Evolutionary conservation across 2,888 invertebrate species (phyloP).

Genomic region (Synergus japonicus): DNA sequence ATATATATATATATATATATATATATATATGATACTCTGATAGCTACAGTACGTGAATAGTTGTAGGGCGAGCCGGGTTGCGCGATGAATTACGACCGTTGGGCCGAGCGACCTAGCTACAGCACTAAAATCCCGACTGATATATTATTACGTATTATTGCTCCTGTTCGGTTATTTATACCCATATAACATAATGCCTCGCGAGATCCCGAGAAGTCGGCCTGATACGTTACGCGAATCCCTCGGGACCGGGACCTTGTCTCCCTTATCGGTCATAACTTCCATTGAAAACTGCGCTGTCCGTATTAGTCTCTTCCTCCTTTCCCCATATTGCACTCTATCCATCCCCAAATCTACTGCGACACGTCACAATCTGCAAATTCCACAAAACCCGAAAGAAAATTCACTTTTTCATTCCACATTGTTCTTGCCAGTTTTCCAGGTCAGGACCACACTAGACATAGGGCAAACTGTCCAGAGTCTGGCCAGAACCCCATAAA

Average conservation of each 20-base stretch:
- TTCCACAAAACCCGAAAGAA: conserved; percentile 8
- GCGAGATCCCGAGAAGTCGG: conserved; percentile 72
- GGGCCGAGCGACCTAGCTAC: conserved; percentile 73
- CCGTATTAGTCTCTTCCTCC: conserved; percentile 48
- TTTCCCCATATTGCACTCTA: conserved; percentile 52
- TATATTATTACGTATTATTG: conserved; percentile 78
- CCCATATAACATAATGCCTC: conserved; percentile 77
- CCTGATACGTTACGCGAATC: conserved; percentile 68
- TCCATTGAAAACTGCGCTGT: conserved; percentile 62
- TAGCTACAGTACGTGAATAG: conserved; percentile 33
- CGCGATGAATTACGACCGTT: conserved; percentile 77
- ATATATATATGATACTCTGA: conserved; percentile 27
- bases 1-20: no score
- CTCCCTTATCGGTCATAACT: conserved; percentile 76
- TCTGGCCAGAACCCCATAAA: no score
- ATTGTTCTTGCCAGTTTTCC: no score
- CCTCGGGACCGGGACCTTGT: conserved; percentile 73
- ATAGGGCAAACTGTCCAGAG: no score
- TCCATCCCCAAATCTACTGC: conserved; percentile 33
- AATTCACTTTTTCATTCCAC: not conserved
- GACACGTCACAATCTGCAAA: conserved; percentile 36
- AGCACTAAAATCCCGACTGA: conserved; percentile 77
- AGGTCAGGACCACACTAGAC: no score
- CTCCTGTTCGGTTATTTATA: conserved; percentile 77
- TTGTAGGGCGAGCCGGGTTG: conserved; percentile 63